phyloP scores from a whole-genome alignment of 2,888 invertebrate genomes.

The Drosophila ezoana region DNA sequence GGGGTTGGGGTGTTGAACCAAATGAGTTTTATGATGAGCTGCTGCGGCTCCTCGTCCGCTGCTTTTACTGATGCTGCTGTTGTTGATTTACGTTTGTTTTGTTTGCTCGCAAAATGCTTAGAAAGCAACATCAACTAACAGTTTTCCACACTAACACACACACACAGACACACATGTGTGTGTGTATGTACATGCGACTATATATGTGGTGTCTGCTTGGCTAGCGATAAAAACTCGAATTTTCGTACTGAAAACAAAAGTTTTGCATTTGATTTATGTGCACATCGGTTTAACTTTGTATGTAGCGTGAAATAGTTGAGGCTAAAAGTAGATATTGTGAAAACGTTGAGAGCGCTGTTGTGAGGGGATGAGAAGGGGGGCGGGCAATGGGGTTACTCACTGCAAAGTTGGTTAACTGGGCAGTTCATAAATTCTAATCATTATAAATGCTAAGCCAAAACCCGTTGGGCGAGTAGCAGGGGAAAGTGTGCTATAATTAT shows the following conservation, averaged over 20 bases:
- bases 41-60: constrained; percentile 58
- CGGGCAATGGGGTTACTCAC: constrained; percentile 6
- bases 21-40: constrained; percentile 79
- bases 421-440: constrained; percentile 73
- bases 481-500: constrained; percentile 33
- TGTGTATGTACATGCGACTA: constrained; percentile 2
- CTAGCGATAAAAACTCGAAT: constrained; percentile 67
- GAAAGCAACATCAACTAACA: constrained; percentile 72
- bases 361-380: not conserved
- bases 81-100: constrained; percentile 80
- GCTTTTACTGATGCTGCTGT: constrained; percentile 41
- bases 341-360: not conserved
- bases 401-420: constrained; percentile 40
- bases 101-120: constrained; percentile 72
- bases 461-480: constrained; percentile 3
- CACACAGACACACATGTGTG: not conserved
- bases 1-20: constrained; percentile 48
- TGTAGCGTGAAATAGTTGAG: constrained; percentile 73
- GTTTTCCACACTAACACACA: constrained; percentile 37
- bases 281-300: constrained; percentile 74
- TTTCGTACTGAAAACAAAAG: constrained; percentile 69
- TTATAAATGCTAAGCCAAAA: constrained; percentile 66
- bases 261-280: constrained; percentile 74
- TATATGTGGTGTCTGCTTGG: constrained; percentile 53
- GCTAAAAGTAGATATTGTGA: constrained; percentile 14